Evolutionary conservation across 2,797 vertebrate species (phyloP), one percentile per base, ranked within the genome.

Genomic region (Spondyliosoma cantharus): DNA sequence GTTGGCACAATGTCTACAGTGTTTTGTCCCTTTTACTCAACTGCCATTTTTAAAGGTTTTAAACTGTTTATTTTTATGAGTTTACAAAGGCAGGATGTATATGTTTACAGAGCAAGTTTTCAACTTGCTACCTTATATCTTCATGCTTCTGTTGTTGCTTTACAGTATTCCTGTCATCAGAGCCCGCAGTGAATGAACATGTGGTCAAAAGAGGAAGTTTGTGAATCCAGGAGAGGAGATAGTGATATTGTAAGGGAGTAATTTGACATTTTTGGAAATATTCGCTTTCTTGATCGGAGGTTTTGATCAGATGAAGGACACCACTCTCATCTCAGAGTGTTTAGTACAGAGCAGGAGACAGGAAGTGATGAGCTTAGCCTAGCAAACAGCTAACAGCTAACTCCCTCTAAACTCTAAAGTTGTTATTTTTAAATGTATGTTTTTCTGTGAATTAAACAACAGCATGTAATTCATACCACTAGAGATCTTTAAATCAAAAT

Each of bases 71-170:
- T 37, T 89, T 89, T 88, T 85, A 61, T 73, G 70, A 15, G 87
- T 92, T 92, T 90, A 88, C 88, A 82, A 77, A 87, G 64, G 73
- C 83, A 87, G 84, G 70, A 84, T 89, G 68, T 91, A 67, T 90
- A 67, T 90, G 90, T 93, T 93, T 93, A 93, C 91, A 90, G 78
- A 80, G 81, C 74, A 78, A 84, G 76, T 86, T 81, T 25, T 74
- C 53, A 56, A 81, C 57, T 71, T 76, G 83, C 71, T 91, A 90
- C 83, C 70, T 82, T 84, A 54, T 37, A 37, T 65, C 24, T 65
- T 71, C 49, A 58, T 63, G 37, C 24, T 74, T 84, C 60, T 46
- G 48, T 71, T 80, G 43, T 82, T 84, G 37, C 63, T 79, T 84
- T 82, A 81, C 78, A 82, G 74, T 76, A 73, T 85, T 87, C 14